Percentiles rank a stretch among this genome's conserved stretches.
Evolutionary conservation across 2,113 vertebrate species (phyloP).

Genomic region (Poecile atricapillus): DNA sequence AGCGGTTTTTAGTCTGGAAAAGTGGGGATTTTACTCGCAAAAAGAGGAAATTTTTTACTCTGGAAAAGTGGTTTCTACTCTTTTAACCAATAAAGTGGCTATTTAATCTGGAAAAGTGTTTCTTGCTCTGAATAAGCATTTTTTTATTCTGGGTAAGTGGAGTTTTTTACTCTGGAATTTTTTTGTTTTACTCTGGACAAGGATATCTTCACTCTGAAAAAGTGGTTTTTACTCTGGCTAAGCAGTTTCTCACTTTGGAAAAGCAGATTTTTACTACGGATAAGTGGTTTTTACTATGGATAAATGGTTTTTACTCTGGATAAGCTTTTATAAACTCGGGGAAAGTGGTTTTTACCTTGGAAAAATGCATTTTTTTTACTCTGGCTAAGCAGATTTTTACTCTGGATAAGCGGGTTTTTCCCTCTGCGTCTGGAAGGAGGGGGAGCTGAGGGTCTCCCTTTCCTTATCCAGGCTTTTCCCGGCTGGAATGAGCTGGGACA

Average conservation of each 20-base stretch:
- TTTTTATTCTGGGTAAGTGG: too few relatives aligned
- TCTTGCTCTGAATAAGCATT: too few relatives aligned
- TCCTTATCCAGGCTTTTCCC: rapidly evolving
- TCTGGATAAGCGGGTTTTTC: background rate
- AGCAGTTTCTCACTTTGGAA: background rate
- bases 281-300: background rate
- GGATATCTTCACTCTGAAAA: background rate
- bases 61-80: too few relatives aligned
- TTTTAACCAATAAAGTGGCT: too few relatives aligned
- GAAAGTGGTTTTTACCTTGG: rapidly evolving
- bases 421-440: rapidly evolving
- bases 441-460: rapidly evolving
- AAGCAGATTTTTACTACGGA: background rate
- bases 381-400: too few relatives aligned
- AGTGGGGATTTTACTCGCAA: too few relatives aligned
- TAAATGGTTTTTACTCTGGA: background rate
- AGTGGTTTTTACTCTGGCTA: background rate
- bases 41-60: too few relatives aligned
- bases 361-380: background rate
- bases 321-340: background rate
- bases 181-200: rapidly evolving
- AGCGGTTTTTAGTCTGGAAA: too few relatives aligned
- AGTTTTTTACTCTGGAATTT: too few relatives aligned
- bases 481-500: rapidly evolving
- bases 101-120: too few relatives aligned